Evolutionary conservation across 2,113 vertebrate genomes (phyloP), one percentile per base, ranked within the genome.

Genomic region (Apus apus): DNA sequence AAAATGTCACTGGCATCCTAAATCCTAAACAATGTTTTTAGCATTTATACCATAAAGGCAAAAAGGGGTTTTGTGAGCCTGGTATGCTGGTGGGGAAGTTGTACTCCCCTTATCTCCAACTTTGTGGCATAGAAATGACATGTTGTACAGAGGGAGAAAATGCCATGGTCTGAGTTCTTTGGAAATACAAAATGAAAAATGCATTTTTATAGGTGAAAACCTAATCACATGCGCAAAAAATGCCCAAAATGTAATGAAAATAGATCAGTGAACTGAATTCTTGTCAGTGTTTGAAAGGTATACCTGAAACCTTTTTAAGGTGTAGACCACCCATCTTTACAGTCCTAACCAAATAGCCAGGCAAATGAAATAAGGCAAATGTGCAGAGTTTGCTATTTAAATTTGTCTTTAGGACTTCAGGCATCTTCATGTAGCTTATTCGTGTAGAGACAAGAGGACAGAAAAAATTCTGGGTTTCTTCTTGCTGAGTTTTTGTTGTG

Each of bases 91-190:
- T 77, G 4, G 15, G 23, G 27, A 29, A 1, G 2, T 32, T 26
- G 19, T 50, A 15, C 14, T 86, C 14, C 19, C 23, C 8, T 43
- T 22, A 0, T 32, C 22, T 12, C 27, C 1, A 19, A 0, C 21
- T n/a, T 75, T 6, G 34, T 53, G 60, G 30, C 29, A 62, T 65
- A 67, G 54, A 79, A 68, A n/a, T 45, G 19, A 27, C 27, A 91
- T 22, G 3, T 48, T 72, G 13, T 2, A 34, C 4, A 14, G n/a
- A 66, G 21, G 5, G 54, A 13, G 8, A 61, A 74, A 13, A 46
- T 65, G 20, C 45, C 68, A 34, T 50, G 8, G n/a, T 58, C 58
- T 61, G 54, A 79, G 25, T 73, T 73, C 7, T 38, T 64, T 60
- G 43, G 40, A 13, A 43, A 43, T 43, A 43, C 14, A 67, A 45